Base-by-base conservation (phyloP, 2,888 invertebrate genomes). In the Drosophila robusta region DNA sequence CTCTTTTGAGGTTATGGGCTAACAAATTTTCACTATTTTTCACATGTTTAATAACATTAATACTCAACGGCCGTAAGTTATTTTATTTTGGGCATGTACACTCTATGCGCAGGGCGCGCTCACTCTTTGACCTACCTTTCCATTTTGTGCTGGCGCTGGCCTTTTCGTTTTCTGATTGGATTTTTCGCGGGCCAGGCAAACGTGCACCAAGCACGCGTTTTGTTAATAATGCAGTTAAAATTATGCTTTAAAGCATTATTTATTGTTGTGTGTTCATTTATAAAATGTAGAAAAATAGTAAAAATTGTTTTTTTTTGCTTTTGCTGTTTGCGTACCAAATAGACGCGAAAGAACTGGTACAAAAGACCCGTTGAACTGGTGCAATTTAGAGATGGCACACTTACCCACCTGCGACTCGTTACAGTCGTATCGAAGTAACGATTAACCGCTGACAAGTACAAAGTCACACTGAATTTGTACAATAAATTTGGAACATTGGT, bases 121-220 rank as follows among this genome's bases (percentile, higher is more conserved):
- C 75, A 73, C 84, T 88, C 90, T 90, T 91, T 90, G 91, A 91
- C 92, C 91, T 91, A 91, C 91, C 91, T 90, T 91, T 90, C 90
- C 87, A 84, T 86, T 89, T 89, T 91, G 89, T 85, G 81, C 82
- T 83, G 84, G 79, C 80, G 72, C 67, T 81, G 81, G 81, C 81
- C 84, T 89, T 85, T 72, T 67, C 69, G 76, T 80, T 73, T 72
- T 72, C 77, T 72, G 70, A 68, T 70, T 83, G 63, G 68, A 66
- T 65, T 73, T 77, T 82, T 64, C 78, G 71, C 66, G 69, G 67
- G 73, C 67, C 65, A 57, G 60, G 47, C 70, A 74, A 70, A 64
- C 60, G 63, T 62, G 64, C 72, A 69, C 57, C 65, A 55, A 49
- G 68, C 67, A 70, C 71, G 67, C 49, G 62, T 54, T 87, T 69